Conservation (phyloP, 2,888 invertebrate genomes). For the Embidobia sp. region DNA sequence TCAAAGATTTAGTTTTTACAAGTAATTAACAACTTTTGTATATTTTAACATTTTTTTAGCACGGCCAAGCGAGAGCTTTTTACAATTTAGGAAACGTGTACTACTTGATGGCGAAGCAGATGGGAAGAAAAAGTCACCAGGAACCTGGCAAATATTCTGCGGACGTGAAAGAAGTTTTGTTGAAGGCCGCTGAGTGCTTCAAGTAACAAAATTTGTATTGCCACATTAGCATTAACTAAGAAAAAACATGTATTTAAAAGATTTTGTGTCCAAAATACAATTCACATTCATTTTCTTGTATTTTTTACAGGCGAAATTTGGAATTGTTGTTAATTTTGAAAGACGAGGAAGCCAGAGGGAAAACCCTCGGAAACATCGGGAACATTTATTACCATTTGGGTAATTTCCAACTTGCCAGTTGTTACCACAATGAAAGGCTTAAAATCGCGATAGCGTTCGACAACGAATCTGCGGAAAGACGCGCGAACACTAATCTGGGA, state of each 20-base stretch:
- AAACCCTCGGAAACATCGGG: constrained; percentile 97
- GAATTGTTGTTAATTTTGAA: constrained; percentile 94
- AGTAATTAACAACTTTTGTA: no score
- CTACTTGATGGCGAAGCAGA: constrained; percentile 96
- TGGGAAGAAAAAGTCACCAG: constrained; percentile 90
- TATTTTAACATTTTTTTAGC: no score
- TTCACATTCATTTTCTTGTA: background rate
- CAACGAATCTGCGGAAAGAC: constrained; percentile 95
- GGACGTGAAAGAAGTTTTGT: constrained; percentile 93
- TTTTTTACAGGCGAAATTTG: constrained; percentile 91
- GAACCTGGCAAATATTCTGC: constrained; percentile 96
- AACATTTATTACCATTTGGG: constrained; percentile 95
- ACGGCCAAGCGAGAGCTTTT: constrained; percentile 96
- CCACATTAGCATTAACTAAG: no score
- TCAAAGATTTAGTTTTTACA: no score
- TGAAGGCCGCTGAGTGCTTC: constrained; percentile 94
- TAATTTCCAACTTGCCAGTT: constrained; percentile 5
- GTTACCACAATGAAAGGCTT: constrained; percentile 87
- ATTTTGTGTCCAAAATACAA: background rate
- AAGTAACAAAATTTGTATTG: no score
- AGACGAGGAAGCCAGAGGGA: constrained; percentile 95
- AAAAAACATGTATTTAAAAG: constrained; percentile 73
- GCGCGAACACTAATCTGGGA: constrained; percentile 97
- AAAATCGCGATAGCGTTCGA: constrained; percentile 96
- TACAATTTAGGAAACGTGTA: constrained; percentile 98